Base-by-base conservation (phyloP, 2,797 vertebrate genomes). In the Setipinna tenuifilis region DNA sequence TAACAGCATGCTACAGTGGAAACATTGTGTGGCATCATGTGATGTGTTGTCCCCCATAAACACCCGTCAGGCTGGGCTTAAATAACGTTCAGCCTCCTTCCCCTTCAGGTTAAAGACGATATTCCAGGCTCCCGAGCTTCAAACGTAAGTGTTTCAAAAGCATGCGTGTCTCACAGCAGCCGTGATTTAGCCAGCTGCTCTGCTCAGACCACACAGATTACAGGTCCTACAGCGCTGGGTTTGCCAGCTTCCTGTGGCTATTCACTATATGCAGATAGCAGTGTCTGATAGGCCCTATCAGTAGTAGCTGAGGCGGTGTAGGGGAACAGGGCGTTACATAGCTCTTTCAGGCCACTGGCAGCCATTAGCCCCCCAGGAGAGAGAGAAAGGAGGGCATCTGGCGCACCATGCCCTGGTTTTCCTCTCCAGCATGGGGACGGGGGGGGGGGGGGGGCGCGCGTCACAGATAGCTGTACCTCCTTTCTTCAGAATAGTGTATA, bases 51-150 rank as follows among this genome's bases (percentile, higher is more conserved):
- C 23, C 23, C 62, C 62, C 62, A 68, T 12, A 12, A 68, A 11
- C 28, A 35, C 16, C 16, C 14, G 0, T 41, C 68, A 35, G 2
- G 68, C 68, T 35, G 68, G 31, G 68, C 68, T 19, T 75, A 4
- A 89, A 80, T 62, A 82, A 81, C 48, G 85, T 86, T 88, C 68
- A 88, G 88, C 89, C 88, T 91, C 21, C 91, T 90, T 84, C 90
- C 91, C 93, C 90, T 91, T 94, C 93, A 99, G 98, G 98, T 98
- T 93, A 98, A 98, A 95, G 97, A 98, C 92, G 97, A 98, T 90
- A 97, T 96, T 91, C 90, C 95, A 86, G 92, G 94, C 90, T 89
- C 91, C 85, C 96, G 93, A 93, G 94, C 93, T 91, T 92, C 93
- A 91, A 93, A 96, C 94, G 98, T 99, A 98, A 99, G 98, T 97